Conservation (phyloP, 2,888 invertebrate species). For the Anaspis maculata region DNA sequence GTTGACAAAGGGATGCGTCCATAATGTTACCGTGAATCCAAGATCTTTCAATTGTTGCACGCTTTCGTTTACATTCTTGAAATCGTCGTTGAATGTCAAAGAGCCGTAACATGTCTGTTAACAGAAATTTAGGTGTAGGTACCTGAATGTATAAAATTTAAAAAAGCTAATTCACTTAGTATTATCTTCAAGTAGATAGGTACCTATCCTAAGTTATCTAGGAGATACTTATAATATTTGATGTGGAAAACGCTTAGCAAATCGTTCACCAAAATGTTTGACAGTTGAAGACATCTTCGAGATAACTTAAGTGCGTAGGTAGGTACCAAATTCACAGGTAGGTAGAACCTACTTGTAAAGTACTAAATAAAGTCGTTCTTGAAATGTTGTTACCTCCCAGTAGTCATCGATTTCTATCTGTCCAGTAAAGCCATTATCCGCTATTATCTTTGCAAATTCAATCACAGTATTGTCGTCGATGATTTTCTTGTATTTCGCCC, state of each 20-base stretch:
- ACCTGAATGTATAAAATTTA: no score
- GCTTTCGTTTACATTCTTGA: slow-evolving; percentile 57
- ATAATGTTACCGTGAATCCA: slow-evolving; percentile 69
- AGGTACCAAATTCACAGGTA: no score
- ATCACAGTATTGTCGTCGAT: slow-evolving; percentile 57
- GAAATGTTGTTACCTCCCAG: slow-evolving; percentile 66
- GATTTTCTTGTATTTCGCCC: slow-evolving; percentile 64
- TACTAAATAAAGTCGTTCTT: no score
- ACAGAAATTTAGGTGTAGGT: no score
- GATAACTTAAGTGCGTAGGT: no score
- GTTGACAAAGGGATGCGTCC: slow-evolving; percentile 85
- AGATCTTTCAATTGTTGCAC: slow-evolving; percentile 52
- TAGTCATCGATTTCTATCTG: slow-evolving; percentile 82
- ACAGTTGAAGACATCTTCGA: no score
- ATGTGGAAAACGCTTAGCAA: no score
- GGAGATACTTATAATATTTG: no score
- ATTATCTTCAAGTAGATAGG: no score
- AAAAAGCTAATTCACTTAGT: no score
- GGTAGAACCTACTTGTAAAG: no score
- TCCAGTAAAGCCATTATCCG: slow-evolving; percentile 55
- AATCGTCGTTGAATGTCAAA: slow-evolving; percentile 60
- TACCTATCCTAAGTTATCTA: slow-evolving; percentile 1
- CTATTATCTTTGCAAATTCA: slow-evolving; percentile 60
- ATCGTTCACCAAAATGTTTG: no score
- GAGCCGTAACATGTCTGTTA: slow-evolving; percentile 71